These are phyloP conservation scores for Drosophila differens DNA, from an alignment of 2,888 invertebrate species.

Conservation along the genomic window DNA sequence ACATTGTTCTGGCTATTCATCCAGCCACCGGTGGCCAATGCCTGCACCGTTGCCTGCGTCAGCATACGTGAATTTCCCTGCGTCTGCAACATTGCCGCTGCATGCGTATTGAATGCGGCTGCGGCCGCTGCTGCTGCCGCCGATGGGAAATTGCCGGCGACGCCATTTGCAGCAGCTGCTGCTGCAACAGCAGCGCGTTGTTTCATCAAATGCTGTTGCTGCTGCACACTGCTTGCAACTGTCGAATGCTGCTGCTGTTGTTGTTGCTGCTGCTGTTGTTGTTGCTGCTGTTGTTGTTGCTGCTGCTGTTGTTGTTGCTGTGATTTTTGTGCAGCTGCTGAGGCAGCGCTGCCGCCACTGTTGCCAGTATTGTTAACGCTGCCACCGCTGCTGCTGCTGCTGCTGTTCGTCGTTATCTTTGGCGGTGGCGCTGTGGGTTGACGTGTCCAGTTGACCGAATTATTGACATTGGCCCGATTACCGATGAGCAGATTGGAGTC, in stretches of 20 bases:
- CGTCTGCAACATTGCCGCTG: slow-evolving; percentile 83
- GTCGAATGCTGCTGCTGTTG: slow-evolving; percentile 61
- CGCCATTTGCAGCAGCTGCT: slow-evolving; percentile 67
- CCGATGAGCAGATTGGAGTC: slow-evolving; percentile 91
- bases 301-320: slow-evolving; percentile 57
- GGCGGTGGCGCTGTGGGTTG: slow-evolving; percentile 91
- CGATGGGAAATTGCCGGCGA: slow-evolving; percentile 53
- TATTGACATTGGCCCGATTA: slow-evolving; percentile 87
- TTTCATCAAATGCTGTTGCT: slow-evolving; percentile 64
- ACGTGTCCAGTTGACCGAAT: slow-evolving; percentile 91
- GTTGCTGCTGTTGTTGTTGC: neutral
- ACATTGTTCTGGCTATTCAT: slow-evolving; percentile 81
- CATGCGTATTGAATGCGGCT: slow-evolving; percentile 72
- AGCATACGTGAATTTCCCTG: slow-evolving; percentile 83
- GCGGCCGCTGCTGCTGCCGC: slow-evolving; percentile 72
- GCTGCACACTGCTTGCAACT: slow-evolving; percentile 26
- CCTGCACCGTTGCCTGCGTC: slow-evolving; percentile 85
- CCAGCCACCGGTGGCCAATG: slow-evolving; percentile 82
- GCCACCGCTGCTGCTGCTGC: slow-evolving; percentile 77
- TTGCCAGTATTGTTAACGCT: slow-evolving; percentile 52
- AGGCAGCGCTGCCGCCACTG: slow-evolving; percentile 52
- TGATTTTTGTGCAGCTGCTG: slow-evolving; percentile 4
- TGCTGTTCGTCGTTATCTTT: slow-evolving; percentile 69
- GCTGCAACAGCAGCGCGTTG: slow-evolving; percentile 72
- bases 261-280: neutral